Conservation (phyloP, 2,888 invertebrate species). For the Esperia sulphurella region DNA sequence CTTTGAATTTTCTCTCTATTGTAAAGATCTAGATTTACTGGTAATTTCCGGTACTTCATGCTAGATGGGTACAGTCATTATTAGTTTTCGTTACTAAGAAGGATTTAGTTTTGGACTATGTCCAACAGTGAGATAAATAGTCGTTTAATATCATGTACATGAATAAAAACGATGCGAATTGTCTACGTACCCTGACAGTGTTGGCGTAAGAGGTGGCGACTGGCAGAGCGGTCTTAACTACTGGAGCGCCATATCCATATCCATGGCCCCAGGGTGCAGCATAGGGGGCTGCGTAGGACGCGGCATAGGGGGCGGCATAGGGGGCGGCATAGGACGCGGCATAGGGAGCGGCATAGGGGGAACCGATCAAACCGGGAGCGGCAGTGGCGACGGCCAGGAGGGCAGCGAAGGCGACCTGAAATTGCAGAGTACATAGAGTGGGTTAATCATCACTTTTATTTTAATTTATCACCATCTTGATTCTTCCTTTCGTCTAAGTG, state of each 20-base stretch:
- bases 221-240: conserved; percentile 74
- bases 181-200: conserved; percentile 77
- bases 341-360: conserved; percentile 46
- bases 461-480: no score
- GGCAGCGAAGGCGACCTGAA: conserved; percentile 74
- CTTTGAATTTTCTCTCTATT: no score
- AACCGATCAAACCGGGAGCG: conserved; percentile 63
- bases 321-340: conserved; percentile 39
- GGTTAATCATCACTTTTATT: background rate
- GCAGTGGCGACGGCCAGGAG: conserved; percentile 63
- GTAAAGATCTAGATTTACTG: no score
- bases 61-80: no score
- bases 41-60: no score
- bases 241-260: conserved; percentile 55
- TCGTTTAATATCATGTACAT: background rate
- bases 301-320: conserved; percentile 44
- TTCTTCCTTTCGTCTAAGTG: no score
- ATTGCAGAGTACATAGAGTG: conserved; percentile 5
- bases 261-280: conserved; percentile 42
- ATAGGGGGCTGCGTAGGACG: conserved; percentile 44
- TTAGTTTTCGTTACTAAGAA: no score
- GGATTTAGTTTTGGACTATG: no score
- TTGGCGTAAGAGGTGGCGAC: conserved; percentile 83
- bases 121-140: no score
- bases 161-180: no score